Percentiles rank a stretch among this genome's conserved stretches.
phyloP scores from a whole-genome alignment of 1,140 invertebrate genomes.

The Drosophila ohnishii region DNA sequence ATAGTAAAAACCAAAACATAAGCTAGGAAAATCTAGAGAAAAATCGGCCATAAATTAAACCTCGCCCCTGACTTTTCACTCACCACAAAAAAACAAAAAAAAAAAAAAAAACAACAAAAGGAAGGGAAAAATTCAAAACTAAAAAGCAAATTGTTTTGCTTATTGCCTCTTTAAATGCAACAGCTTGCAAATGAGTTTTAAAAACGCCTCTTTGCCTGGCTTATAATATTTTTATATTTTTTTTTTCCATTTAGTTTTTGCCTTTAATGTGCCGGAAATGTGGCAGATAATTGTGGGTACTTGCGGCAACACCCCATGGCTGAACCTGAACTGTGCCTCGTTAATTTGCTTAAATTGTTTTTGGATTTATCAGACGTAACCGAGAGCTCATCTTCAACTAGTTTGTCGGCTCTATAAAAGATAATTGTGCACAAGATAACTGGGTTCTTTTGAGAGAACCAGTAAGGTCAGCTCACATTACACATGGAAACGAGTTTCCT shows the following conservation, averaged over 20 bases:
- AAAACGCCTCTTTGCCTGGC: slow-evolving; percentile 37
- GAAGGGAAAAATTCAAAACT: slow-evolving; percentile 26
- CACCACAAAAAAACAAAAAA: neutral
- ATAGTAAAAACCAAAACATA: slow-evolving; percentile 12
- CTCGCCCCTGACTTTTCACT: slow-evolving; percentile 43
- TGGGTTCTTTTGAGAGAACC: slow-evolving; percentile 23
- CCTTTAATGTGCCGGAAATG: slow-evolving; percentile 67
- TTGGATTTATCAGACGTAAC: slow-evolving; percentile 21
- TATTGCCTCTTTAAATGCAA: slow-evolving; percentile 45
- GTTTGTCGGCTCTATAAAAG: slow-evolving; percentile 21
- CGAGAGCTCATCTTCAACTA: slow-evolving; percentile 24
- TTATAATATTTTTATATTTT: slow-evolving; percentile 20
- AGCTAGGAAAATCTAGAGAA: slow-evolving; percentile 21
- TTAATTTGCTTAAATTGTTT: slow-evolving; percentile 47
- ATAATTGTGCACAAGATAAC: slow-evolving; percentile 27
- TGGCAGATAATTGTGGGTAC: slow-evolving; percentile 14
- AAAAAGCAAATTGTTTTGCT: slow-evolving; percentile 22
- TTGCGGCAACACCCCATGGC: slow-evolving; percentile 10
- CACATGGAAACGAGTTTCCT: slow-evolving; percentile 32
- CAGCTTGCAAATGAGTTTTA: slow-evolving; percentile 45
- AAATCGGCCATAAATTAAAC: slow-evolving; percentile 44
- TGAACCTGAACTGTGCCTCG: slow-evolving; percentile 28
- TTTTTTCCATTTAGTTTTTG: slow-evolving; percentile 11
- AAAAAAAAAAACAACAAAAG: neutral
- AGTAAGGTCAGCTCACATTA: slow-evolving; percentile 39